phyloP scores from a whole-genome alignment of 2,797 vertebrate species.

The Eleutherodactylus coqui region DNA sequence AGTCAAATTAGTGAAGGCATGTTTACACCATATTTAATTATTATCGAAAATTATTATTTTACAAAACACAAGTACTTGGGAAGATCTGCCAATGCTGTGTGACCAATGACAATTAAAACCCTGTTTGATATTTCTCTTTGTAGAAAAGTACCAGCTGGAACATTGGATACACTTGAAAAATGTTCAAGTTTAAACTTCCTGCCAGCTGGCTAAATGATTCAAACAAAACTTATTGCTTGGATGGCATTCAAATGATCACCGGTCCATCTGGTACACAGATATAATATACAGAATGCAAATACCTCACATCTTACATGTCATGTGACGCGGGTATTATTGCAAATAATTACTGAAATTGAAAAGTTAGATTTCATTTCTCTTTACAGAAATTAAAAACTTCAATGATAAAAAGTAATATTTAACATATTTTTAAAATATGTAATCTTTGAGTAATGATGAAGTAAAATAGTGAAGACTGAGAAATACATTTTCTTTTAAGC shows the following conservation, averaged over 20 bases:
- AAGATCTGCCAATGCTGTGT: conserved; percentile 36
- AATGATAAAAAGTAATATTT: background rate
- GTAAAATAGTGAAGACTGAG: background rate
- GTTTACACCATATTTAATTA: conserved; percentile 70
- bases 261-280: conserved; percentile 54
- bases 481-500: too few species aligned
- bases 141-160: conserved; percentile 54
- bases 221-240: conserved; percentile 60
- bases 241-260: conserved; percentile 56
- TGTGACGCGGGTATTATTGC: background rate
- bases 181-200: conserved; percentile 44
- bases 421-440: background rate
- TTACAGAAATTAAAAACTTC: background rate
- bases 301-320: conserved; percentile 19
- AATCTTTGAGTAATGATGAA: background rate
- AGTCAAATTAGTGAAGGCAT: conserved; percentile 71
- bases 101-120: conserved; percentile 57
- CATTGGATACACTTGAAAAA: conserved; percentile 57
- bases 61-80: conserved; percentile 67
- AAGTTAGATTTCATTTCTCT: background rate
- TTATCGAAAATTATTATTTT: conserved; percentile 72
- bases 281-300: conserved; percentile 36
- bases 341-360: conserved; percentile 8
- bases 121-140: conserved; percentile 45
- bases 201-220: conserved; percentile 56